Conservation (phyloP, 2,888 invertebrate genomes). For the Ectemnius lituratus region DNA sequence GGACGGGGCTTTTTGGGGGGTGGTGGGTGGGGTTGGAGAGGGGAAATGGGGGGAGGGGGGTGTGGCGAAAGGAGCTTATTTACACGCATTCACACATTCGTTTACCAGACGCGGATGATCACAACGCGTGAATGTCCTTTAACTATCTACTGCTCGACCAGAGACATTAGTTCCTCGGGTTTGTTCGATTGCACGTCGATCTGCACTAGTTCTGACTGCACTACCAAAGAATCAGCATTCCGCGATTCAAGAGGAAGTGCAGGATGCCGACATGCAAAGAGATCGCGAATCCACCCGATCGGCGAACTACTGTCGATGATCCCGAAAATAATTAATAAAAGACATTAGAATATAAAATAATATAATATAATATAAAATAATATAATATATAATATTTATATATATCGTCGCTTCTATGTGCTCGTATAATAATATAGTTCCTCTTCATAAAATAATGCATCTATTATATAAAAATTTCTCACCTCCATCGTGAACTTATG, state of each 20-base stretch:
- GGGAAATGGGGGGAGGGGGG: too few species aligned
- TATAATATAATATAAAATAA: constrained; percentile 62
- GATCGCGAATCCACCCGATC: constrained; percentile 1
- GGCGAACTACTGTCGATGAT: constrained; percentile 61
- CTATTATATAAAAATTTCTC: constrained; percentile 71
- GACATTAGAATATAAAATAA: constrained; percentile 64
- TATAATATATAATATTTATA: constrained; percentile 62
- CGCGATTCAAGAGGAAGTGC: too few species aligned
- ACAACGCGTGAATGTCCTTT: constrained; percentile 58
- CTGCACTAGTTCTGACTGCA: too few species aligned
- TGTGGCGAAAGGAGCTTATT: constrained; percentile 65
- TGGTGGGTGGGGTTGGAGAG: too few species aligned
- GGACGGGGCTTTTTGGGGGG: constrained; percentile 11
- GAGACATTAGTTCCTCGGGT: constrained; percentile 58
- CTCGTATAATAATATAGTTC: constrained; percentile 69
- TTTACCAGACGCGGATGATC: constrained; percentile 56
- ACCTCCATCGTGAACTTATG: constrained; percentile 51
- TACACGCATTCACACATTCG: constrained; percentile 68
- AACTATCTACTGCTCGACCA: constrained; percentile 61
- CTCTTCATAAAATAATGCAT: constrained; percentile 74
- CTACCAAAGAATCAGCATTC: too few species aligned
- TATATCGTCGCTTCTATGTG: constrained; percentile 51
- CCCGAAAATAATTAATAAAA: constrained; percentile 59
- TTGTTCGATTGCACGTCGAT: not conserved
- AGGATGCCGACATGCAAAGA: too few species aligned